phyloP scores from a whole-genome alignment of 2,113 vertebrate genomes.

The Thalassoma bifasciatum region DNA sequence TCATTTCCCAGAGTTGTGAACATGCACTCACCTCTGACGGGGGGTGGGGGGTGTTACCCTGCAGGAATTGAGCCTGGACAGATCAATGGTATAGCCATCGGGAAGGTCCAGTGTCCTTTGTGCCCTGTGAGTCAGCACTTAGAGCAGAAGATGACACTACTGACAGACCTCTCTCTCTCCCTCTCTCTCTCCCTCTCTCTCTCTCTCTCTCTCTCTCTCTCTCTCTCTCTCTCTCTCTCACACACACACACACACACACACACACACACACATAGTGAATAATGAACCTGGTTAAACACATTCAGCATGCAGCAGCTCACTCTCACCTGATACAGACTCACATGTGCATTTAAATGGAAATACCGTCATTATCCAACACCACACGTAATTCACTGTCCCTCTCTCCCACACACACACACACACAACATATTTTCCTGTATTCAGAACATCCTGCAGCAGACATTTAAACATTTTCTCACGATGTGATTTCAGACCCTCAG shows the following conservation, averaged over 20 bases:
- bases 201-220: slow-evolving; percentile 26
- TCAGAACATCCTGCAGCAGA: neutral
- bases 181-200: slow-evolving; percentile 1
- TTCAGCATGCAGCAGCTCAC: slow-evolving; percentile 35
- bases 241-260: slow-evolving; percentile 9
- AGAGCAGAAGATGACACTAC: slow-evolving; percentile 47
- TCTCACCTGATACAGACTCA: slow-evolving; percentile 38
- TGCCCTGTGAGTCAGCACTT: slow-evolving; percentile 75
- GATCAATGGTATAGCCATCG: slow-evolving; percentile 55
- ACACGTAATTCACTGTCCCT: no score
- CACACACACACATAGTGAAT: slow-evolving; percentile 35
- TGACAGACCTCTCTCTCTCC: neutral
- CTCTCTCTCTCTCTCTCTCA: slow-evolving; percentile 22
- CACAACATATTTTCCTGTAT: neutral
- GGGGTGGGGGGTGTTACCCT: slow-evolving; percentile 43
- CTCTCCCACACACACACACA: slow-evolving; percentile 5
- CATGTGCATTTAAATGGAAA: slow-evolving; percentile 24
- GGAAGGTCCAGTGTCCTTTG: slow-evolving; percentile 62
- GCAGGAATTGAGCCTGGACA: slow-evolving; percentile 57
- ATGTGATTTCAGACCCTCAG: neutral
- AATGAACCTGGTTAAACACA: slow-evolving; percentile 48
- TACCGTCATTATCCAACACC: slow-evolving; percentile 5
- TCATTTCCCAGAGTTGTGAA: slow-evolving; percentile 49
- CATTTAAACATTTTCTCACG: slow-evolving; percentile 1
- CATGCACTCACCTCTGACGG: slow-evolving; percentile 55